Evolutionary conservation across 2,113 vertebrate genomes (phyloP).

Genomic region (Corythoichthys haematopterus): DNA sequence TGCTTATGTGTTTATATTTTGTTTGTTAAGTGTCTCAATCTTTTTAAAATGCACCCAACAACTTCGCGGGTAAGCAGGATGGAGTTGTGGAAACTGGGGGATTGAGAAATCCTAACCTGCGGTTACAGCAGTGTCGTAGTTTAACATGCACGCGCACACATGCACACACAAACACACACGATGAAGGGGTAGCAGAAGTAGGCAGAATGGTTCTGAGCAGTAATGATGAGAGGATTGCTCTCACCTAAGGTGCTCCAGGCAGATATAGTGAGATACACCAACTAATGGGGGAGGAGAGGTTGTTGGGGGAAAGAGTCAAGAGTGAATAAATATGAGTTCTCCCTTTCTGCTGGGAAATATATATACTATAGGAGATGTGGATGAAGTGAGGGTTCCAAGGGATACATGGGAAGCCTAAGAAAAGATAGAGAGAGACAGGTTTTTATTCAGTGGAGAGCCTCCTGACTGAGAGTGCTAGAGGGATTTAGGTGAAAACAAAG

Average conservation of each 20-base stretch:
- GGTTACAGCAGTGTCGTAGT: conserved; percentile 40
- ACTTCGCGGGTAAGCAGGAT: conserved; percentile 5
- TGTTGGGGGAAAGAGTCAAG: conserved; percentile 35
- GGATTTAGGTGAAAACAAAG: conserved; percentile 37
- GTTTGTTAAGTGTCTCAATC: not conserved
- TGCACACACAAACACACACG: conserved; percentile 12
- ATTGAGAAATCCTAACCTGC: conserved; percentile 54
- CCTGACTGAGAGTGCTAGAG: conserved; percentile 39
- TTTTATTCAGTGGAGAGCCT: conserved; percentile 45
- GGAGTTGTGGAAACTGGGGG: conserved; percentile 45
- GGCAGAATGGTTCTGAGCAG: conserved; percentile 41
- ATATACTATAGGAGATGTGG: conserved; percentile 29
- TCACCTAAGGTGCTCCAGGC: conserved; percentile 52
- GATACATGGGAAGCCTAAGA: conserved; percentile 40
- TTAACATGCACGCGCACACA: conserved; percentile 24
- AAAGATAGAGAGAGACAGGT: conserved; percentile 38
- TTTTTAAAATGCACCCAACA: not conserved
- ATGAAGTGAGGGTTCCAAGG: conserved; percentile 23
- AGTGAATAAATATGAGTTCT: conserved; percentile 52
- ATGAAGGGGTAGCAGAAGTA: conserved; percentile 38
- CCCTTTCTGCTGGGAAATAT: conserved; percentile 39
- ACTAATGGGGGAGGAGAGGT: conserved; percentile 14
- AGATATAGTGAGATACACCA: conserved; percentile 19
- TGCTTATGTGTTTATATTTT: not conserved
- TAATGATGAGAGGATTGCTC: conserved; percentile 53